Conservation (phyloP, 2,888 invertebrate species). For the Lithophane leautieri region DNA sequence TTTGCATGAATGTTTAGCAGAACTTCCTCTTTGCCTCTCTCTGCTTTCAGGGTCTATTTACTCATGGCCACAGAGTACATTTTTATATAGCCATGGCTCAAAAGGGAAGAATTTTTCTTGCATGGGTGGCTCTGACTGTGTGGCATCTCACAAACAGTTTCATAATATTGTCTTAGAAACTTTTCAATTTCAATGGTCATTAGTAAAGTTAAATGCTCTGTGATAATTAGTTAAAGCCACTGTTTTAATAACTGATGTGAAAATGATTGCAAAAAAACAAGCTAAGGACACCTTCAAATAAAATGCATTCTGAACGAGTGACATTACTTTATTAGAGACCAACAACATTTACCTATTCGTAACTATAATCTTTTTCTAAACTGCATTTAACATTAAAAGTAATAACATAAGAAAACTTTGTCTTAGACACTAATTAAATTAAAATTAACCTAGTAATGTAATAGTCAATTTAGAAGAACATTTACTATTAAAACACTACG, state of each 20-base stretch:
- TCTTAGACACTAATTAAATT: conserved; percentile 2
- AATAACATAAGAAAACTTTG: not conserved
- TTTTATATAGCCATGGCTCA: too few species aligned
- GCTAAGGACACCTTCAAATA: conserved; percentile 14
- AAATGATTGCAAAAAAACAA: not conserved
- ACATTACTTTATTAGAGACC: conserved; percentile 41
- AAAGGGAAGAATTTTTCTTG: too few species aligned
- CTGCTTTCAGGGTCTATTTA: not conserved
- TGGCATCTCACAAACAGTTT: not conserved
- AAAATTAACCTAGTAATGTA: not conserved
- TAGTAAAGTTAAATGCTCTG: too few species aligned
- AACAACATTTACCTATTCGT: conserved; percentile 13
- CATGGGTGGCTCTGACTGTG: not conserved
- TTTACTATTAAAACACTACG: conserved; percentile 18
- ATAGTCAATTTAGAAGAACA: conserved; percentile 2
- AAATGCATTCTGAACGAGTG: conserved; percentile 14
- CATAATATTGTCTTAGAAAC: too few species aligned
- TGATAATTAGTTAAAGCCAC: not conserved
- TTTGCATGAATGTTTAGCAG: not conserved
- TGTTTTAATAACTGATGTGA: not conserved
- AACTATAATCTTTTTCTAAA: not conserved
- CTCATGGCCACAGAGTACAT: too few species aligned
- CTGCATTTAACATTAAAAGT: conserved; percentile 8
- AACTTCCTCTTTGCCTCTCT: not conserved
- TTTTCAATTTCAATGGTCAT: not conserved